Evolutionary conservation across 2,888 invertebrate species (phyloP).

Genomic region (Napeogenes inachia): DNA sequence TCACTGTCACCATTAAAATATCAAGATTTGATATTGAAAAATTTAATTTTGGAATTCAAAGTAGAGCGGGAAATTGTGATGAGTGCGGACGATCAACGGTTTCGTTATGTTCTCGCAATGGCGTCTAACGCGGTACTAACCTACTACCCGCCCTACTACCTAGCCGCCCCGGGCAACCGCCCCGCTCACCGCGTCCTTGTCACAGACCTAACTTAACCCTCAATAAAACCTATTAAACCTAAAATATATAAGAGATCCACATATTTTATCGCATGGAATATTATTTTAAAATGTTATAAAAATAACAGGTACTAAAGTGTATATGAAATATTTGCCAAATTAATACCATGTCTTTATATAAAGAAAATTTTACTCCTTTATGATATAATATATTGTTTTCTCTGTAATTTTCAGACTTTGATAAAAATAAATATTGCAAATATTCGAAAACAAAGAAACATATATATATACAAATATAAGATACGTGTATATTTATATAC

Average conservation of each 20-base stretch:
- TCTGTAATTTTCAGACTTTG: no score
- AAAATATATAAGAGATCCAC: not conserved
- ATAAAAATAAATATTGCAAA: no score
- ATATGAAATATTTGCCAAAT: no score
- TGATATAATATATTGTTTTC: no score
- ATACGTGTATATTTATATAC: not conserved
- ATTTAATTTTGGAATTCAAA: conserved; percentile 12
- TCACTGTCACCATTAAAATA: conserved; percentile 9
- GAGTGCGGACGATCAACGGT: conserved; percentile 10
- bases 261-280: no score
- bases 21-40: not conserved
- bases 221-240: conserved; percentile 2
- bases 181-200: conserved; percentile 32
- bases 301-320: no score
- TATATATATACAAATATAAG: no score
- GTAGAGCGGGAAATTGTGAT: conserved; percentile 23
- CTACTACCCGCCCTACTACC: conserved; percentile 19
- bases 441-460: not conserved
- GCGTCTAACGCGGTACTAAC: conserved; percentile 31
- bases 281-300: no score
- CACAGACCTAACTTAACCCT: conserved; percentile 26
- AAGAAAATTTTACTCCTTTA: no score
- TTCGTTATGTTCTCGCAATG: conserved; percentile 17
- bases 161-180: conserved; percentile 31
- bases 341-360: no score